Evolutionary conservation across 37 sponge, comb jelly and placozoan species (phyloP).

Genomic region (Halichondria panicea): DNA sequence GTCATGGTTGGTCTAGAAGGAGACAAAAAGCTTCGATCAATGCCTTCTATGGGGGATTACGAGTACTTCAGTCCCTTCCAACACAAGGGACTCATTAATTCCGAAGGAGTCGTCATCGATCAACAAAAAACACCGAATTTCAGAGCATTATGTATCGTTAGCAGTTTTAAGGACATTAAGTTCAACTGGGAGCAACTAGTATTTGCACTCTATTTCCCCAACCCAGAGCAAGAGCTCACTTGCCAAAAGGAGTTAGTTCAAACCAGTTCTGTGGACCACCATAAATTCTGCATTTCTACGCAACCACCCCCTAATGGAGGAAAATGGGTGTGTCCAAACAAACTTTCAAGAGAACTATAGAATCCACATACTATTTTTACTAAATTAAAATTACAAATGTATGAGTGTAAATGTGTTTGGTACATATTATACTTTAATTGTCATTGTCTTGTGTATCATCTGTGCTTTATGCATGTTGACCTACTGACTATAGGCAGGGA

Average conservation of each 20-base stretch:
- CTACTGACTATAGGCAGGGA: too few species aligned
- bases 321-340: not conserved
- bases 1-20: too few species aligned
- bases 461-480: too few species aligned
- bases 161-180: not conserved
- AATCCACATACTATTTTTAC: too few species aligned
- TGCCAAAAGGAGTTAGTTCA: not conserved
- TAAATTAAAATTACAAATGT: too few species aligned
- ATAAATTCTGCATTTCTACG: not conserved
- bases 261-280: not conserved
- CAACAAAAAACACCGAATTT: not conserved
- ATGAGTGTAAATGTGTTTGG: too few species aligned
- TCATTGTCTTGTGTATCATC: too few species aligned
- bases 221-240: not conserved
- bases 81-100: too few species aligned
- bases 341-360: not conserved
- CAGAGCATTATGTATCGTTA: not conserved
- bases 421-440: too few species aligned
- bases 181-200: not conserved
- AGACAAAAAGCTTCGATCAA: too few species aligned
- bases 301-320: not conserved
- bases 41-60: too few species aligned
- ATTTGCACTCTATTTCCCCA: conserved; percentile 7
- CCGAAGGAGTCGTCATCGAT: not conserved
- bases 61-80: too few species aligned